Evolutionary conservation across 2,797 vertebrate species (phyloP), one percentile per base, ranked within the genome.

Genomic region (Channallabes apus): DNA sequence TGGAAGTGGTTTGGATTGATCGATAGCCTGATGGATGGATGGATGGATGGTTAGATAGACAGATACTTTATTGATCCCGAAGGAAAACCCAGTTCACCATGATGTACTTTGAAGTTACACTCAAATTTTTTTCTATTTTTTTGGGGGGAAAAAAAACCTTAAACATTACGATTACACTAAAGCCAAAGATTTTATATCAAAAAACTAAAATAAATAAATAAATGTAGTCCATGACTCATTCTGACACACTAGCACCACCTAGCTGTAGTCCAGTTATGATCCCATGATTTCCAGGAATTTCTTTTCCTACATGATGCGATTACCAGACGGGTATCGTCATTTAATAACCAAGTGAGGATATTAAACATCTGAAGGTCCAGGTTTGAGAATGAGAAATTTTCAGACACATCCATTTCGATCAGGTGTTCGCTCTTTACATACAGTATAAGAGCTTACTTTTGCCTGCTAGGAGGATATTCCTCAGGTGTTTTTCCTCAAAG

Each of bases 161-260:
- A 35, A 35, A 71, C 68, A 46, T 15, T 6, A 27, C 12, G 51
- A 56, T 29, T 56, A 14, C n/a, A 38, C 9, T 69, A 35, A 46
- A 73, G 12, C 71, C 51, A 17, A 0, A 76, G 4, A 76, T 11
- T 29, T 1, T 11, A 56, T 4, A 8, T 46, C 41, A 46, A 41
- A 41, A 41, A 41, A 41, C 41, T 7, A 41, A 41, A 41, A 1
- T 6, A 8, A 46, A 46, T 9, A 46, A 8, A 46, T 46, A 11
- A 46, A 46, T 51, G 54, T 22, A 20, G 29, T 78, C 11, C 38
- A 24, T 78, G 18, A n/a, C 27, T 35, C 22, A 54, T 75, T 27
- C 51, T 32, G 76, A 29, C 15, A n/a, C 76, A 78, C 58, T 62
- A 62, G 58, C 76, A 38, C 58, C 76, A 77, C 54, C 75, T 35